Conservation (phyloP, 2,113 vertebrate species). For the Naja naja region DNA sequence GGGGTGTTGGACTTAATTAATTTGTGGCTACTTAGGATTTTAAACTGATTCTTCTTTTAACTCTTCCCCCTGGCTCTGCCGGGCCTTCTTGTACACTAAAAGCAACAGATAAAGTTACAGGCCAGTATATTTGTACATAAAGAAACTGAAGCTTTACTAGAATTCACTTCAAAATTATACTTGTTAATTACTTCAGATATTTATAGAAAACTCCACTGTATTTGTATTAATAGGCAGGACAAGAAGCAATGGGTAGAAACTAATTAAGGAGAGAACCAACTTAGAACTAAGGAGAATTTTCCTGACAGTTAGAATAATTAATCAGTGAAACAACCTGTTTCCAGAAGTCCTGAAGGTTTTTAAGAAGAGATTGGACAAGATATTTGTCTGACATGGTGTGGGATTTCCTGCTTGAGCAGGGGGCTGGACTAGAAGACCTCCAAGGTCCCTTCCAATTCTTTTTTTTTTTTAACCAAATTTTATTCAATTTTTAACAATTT, state of each 20-base stretch:
- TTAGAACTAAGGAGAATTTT: neutral
- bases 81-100: neutral
- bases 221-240: neutral
- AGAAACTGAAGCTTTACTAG: neutral
- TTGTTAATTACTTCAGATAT: neutral
- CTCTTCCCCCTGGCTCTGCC: neutral
- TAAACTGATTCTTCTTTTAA: neutral
- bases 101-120: neutral
- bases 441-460: neutral
- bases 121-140: neutral
- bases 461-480: no score
- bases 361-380: neutral
- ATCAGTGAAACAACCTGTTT: neutral
- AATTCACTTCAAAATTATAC: neutral
- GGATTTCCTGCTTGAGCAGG: neutral
- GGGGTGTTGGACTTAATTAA: neutral
- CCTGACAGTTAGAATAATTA: neutral
- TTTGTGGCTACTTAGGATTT: neutral
- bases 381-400: neutral
- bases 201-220: neutral
- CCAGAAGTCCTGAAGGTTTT: neutral
- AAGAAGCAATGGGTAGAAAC: neutral
- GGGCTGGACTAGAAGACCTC: neutral
- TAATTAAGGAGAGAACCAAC: neutral
- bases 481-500: no score